phyloP scores from a whole-genome alignment of 2,888 invertebrate species.

The Lutraria lutraria region DNA sequence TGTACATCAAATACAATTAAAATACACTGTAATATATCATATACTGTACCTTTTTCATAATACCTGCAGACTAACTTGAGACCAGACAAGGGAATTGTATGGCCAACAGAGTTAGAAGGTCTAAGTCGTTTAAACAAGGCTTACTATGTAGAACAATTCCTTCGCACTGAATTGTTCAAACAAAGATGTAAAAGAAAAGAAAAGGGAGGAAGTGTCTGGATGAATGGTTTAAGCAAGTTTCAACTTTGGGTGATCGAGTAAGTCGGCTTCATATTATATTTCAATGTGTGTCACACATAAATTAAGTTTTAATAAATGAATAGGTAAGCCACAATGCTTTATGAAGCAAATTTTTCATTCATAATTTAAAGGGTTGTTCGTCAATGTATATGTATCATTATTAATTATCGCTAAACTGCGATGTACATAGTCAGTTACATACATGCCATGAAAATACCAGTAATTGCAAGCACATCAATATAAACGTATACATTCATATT shows the following conservation, averaged over 20 bases:
- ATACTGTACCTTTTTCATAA: neutral
- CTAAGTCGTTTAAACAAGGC: constrained; percentile 8
- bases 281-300: no score
- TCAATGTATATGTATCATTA: no score
- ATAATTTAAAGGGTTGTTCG: no score
- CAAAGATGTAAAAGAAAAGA: constrained; percentile 30
- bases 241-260: constrained; percentile 45
- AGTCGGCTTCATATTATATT: neutral
- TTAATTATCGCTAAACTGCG: no score
- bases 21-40: neutral
- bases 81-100: constrained; percentile 45
- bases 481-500: no score
- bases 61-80: neutral
- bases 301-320: no score
- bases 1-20: no score
- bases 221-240: constrained; percentile 37
- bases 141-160: constrained; percentile 44
- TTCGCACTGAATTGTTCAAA: constrained; percentile 34
- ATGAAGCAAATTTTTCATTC: no score
- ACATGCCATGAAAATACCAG: no score
- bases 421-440: no score
- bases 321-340: no score
- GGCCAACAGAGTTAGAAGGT: constrained; percentile 22
- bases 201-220: constrained; percentile 26
- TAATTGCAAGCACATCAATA: no score